Evolutionary conservation across 2,797 vertebrate genomes (phyloP), one percentile per base, ranked within the genome.

Genomic region (Pygocentrus nattereri): DNA sequence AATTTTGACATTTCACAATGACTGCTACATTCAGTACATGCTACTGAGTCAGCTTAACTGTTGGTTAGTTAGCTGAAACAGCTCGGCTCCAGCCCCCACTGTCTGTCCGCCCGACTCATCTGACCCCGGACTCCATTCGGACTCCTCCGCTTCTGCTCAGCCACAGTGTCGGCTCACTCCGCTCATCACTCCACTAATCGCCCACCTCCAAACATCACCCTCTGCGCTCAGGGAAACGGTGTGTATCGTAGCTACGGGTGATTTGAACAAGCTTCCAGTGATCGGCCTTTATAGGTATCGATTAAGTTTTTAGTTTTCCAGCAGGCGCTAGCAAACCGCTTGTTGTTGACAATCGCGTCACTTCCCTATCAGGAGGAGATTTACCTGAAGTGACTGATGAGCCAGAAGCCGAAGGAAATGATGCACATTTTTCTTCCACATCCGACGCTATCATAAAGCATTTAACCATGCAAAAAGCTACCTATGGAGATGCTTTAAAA

Each of bases 91-190:
- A 15, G 18, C 52, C 50, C 12, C 23, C 41, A 8, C 41, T n/a
- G n/a, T n/a, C 38, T 50, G 13, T 50, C 49, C 49, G 49, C 56
- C 23, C 41, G 23, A 5, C 2, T 71, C 27, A 71, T 71, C 69
- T 71, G 69, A 71, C 69, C 23, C 69, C 47, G 23, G 69, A 50
- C 18, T 71, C 69, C 69, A 71, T 71, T 69, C 41, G 67, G 41
- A 6, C 41, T 25, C n/a, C 23, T 12, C 23, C 44, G 23, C 38
- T 47, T 25, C 47, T 30, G 47, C 27, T 8, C 13, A 69, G n/a
- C 13, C 21, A 49, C 44, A 67, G 21, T 13, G 23, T n/a, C 54
- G 0, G 13, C 27, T 41, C 19, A 18, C 15, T 47, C 25, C 38
- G 10, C 38, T n/a, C 44, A 47, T 27, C 0, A 19, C 27, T 34